Evolutionary conservation across 2,888 invertebrate genomes (phyloP).

Genomic region (Cremastobaeus sp.): DNA sequence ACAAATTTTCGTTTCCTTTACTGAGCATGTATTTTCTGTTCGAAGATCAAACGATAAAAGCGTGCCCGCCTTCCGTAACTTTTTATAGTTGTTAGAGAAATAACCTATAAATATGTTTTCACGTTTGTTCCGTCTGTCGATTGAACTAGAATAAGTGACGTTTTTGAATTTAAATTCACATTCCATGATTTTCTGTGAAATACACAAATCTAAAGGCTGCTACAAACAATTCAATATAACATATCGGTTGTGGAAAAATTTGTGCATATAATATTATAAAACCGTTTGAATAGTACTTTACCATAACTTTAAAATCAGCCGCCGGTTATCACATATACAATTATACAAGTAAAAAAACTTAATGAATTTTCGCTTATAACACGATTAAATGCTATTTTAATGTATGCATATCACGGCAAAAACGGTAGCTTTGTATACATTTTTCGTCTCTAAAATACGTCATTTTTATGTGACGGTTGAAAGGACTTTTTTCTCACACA

Average conservation of each 20-base stretch:
- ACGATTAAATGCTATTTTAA: too few relatives aligned
- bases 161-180: conserved; percentile 22
- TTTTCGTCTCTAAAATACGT: too few relatives aligned
- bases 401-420: too few relatives aligned
- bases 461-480: too few relatives aligned
- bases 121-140: conserved; percentile 4
- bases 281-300: background rate
- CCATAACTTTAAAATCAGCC: conserved; percentile 4
- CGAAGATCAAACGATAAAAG: conserved; percentile 64
- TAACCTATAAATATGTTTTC: conserved; percentile 39
- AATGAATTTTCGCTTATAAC: too few relatives aligned
- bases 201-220: conserved; percentile 10
- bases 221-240: conserved; percentile 6
- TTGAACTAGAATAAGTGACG: conserved; percentile 23
- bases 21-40: conserved; percentile 39
- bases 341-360: too few relatives aligned
- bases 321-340: too few relatives aligned
- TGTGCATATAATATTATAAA: conserved; percentile 1
- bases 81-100: conserved; percentile 60
- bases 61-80: conserved; percentile 55
- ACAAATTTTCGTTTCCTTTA: conserved; percentile 13
- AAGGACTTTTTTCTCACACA: too few relatives aligned
- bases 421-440: too few relatives aligned
- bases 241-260: conserved; percentile 14
- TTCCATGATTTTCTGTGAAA: conserved; percentile 17